Percentiles rank a stretch among this genome's conserved stretches.
phyloP scores from a whole-genome alignment of 2,888 invertebrate genomes.

The Oconnorella tubifera region DNA sequence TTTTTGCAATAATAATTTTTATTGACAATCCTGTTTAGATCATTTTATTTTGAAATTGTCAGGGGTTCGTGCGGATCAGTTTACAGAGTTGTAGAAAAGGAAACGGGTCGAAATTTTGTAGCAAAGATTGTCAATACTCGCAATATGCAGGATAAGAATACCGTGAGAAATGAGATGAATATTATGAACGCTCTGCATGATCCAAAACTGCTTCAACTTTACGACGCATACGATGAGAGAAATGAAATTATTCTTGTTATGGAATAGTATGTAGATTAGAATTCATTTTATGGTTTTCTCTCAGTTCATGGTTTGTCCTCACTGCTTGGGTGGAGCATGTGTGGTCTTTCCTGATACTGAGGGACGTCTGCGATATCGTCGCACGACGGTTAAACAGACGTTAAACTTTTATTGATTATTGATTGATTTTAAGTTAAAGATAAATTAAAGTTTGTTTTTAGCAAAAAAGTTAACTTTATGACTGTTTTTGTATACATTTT shows the following conservation, averaged over 20 bases:
- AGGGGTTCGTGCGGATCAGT: slow-evolving; percentile 97
- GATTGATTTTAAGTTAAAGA: too few species aligned
- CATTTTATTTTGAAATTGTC: slow-evolving; percentile 14
- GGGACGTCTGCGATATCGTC: too few species aligned
- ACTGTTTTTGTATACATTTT: too few species aligned
- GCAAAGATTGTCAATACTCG: slow-evolving; percentile 84
- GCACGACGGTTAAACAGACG: too few species aligned
- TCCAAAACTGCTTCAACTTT: slow-evolving; percentile 90
- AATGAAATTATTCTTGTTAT: slow-evolving; percentile 98
- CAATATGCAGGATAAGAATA: slow-evolving; percentile 85
- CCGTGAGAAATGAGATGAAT: slow-evolving; percentile 95
- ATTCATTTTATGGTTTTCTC: neutral
- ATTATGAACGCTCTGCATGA: slow-evolving; percentile 98
- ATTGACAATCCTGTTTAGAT: neutral
- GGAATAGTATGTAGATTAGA: slow-evolving; percentile 93
- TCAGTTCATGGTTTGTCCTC: too few species aligned
- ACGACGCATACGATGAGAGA: slow-evolving; percentile 98
- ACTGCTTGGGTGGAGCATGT: too few species aligned
- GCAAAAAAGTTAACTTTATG: too few species aligned
- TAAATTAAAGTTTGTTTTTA: too few species aligned
- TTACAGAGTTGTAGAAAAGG: slow-evolving; percentile 91
- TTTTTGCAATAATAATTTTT: neutral
- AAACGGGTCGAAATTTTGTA: slow-evolving; percentile 94
- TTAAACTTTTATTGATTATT: too few species aligned
- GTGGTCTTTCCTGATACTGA: too few species aligned